A percentile compares a stretch with the other conserved stretches of the same genome.
Evolutionary conservation across 1,140 invertebrate species (phyloP).

Genomic region (Druon quercuslanigerum): DNA sequence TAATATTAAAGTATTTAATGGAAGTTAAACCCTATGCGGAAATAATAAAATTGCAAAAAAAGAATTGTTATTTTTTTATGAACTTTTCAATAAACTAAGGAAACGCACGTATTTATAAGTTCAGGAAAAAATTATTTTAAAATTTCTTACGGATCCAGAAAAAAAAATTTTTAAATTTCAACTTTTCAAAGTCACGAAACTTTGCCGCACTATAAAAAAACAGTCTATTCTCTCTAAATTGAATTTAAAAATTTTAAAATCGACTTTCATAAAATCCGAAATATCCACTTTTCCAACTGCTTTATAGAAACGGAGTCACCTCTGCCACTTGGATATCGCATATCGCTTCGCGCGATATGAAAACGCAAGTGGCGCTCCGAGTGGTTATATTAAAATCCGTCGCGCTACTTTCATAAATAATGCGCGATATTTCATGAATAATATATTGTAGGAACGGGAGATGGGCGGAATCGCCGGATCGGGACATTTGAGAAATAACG

Average conservation of each 20-base stretch:
- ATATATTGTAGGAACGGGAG: not conserved
- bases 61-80: too few species aligned
- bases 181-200: too few species aligned
- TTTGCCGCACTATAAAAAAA: too few species aligned
- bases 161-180: too few species aligned
- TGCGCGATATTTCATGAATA: constrained; percentile 29
- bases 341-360: constrained; percentile 25
- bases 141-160: too few species aligned
- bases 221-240: not conserved
- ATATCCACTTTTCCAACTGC: constrained; percentile 2
- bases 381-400: constrained; percentile 27
- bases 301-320: not conserved
- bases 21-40: too few species aligned
- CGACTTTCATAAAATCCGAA: not conserved
- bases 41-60: too few species aligned
- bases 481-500: constrained; percentile 26
- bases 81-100: too few species aligned
- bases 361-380: not conserved
- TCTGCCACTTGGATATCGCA: not conserved
- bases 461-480: constrained; percentile 12
- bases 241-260: not conserved
- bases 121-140: too few species aligned
- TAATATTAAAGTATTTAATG: too few species aligned
- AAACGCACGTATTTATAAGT: too few species aligned
- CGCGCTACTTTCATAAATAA: constrained; percentile 25